Conservation (phyloP, 2,113 vertebrate genomes). For the Cochlearius cochlearius region DNA sequence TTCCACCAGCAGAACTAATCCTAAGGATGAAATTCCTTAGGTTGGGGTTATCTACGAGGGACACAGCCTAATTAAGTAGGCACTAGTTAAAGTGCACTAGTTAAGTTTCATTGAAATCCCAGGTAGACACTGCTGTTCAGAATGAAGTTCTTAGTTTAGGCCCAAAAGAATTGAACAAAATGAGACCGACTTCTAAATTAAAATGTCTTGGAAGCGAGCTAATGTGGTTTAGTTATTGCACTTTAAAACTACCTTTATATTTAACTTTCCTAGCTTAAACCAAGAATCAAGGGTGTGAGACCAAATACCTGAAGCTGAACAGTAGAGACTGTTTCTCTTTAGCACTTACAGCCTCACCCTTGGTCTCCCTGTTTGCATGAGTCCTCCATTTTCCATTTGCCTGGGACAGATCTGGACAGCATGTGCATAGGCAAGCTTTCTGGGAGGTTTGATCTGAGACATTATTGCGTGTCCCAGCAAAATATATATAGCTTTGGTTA, state of each 20-base stretch:
- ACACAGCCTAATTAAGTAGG: background rate
- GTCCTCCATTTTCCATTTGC: background rate
- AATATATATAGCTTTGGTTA: background rate
- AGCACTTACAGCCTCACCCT: background rate
- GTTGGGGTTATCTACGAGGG: background rate
- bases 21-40: background rate
- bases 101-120: background rate
- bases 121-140: background rate
- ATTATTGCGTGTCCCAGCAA: background rate
- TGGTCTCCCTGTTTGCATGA: background rate
- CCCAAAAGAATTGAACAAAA: background rate
- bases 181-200: background rate
- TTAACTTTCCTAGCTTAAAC: background rate
- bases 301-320: background rate
- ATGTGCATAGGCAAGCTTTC: background rate
- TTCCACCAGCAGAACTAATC: background rate
- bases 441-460: background rate
- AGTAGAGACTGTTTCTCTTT: background rate
- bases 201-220: background rate
- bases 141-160: background rate
- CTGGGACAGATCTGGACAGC: background rate
- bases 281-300: background rate
- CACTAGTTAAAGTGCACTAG: background rate
- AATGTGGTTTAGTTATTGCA: background rate
- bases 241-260: background rate